phyloP scores from a whole-genome alignment of 2,888 invertebrate species.

The Eristalis pertinax region DNA sequence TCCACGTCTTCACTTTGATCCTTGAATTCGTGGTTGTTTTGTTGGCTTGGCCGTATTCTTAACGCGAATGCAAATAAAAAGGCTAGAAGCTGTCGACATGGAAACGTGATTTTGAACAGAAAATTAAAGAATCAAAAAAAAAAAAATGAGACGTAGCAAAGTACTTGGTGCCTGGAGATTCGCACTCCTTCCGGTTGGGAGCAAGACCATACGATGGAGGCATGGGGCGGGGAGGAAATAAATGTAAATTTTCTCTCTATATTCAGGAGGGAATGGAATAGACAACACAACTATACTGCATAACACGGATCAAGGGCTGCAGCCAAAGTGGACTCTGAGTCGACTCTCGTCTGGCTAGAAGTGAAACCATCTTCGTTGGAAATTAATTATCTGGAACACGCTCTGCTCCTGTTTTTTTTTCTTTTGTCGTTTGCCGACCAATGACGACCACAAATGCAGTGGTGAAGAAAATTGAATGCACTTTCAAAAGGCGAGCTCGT shows the following conservation, averaged over 20 bases:
- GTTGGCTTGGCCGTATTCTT: conserved; percentile 52
- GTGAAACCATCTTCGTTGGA: conserved; percentile 69
- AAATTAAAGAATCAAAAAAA: conserved; percentile 68
- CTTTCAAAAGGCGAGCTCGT: conserved; percentile 31
- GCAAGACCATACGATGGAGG: neutral
- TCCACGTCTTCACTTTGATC: conserved; percentile 50
- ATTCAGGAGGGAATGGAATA: conserved; percentile 54
- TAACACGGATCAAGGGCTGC: conserved; percentile 47
- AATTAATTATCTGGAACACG: conserved; percentile 72
- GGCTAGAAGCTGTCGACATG: conserved; percentile 70
- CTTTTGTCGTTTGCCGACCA: conserved; percentile 30
- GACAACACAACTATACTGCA: conserved; percentile 29
- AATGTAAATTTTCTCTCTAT: conserved; percentile 61
- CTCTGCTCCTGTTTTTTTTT: conserved; percentile 38
- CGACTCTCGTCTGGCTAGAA: conserved; percentile 39
- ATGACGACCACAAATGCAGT: conserved; percentile 62
- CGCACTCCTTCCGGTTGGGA: neutral
- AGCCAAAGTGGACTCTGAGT: conserved; percentile 53
- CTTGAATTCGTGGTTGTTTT: conserved; percentile 56
- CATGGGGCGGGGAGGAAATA: conserved; percentile 12
- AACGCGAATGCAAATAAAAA: conserved; percentile 64
- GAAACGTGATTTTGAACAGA: conserved; percentile 72
- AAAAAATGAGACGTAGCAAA: conserved; percentile 57
- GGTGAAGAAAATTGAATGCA: conserved; percentile 67
- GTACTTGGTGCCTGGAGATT: conserved; percentile 15